Evolutionary conservation across 2,888 invertebrate genomes (phyloP).

Genomic region (Oegoconia quadripuncta): DNA sequence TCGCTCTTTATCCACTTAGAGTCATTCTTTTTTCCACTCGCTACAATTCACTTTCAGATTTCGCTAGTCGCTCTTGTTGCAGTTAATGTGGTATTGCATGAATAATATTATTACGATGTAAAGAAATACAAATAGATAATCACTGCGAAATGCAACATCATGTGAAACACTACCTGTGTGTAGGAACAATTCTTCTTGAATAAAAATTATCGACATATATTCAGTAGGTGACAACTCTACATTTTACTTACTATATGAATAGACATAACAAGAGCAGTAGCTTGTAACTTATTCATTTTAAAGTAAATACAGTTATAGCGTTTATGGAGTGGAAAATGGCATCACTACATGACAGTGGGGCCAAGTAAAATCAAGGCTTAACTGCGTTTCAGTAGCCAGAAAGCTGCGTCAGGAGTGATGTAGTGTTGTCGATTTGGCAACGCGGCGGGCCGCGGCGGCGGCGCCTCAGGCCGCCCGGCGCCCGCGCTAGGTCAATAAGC

Average conservation of each 20-base stretch:
- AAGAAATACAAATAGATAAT: not conserved
- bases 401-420: conserved; percentile 57
- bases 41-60: conserved; percentile 77
- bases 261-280: not conserved
- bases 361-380: conserved; percentile 51
- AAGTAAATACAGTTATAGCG: conserved; percentile 20
- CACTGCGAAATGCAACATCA: no score
- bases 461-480: conserved; percentile 52
- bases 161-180: no score
- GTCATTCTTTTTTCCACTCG: conserved; percentile 75
- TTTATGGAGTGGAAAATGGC: conserved; percentile 65
- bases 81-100: conserved; percentile 59
- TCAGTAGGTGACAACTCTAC: no score
- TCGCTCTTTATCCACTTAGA: conserved; percentile 77
- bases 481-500: conserved; percentile 46
- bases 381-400: conserved; percentile 60
- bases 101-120: conserved; percentile 41
- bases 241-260: no score
- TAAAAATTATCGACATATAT: no score
- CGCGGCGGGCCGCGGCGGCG: conserved; percentile 53
- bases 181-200: no score
- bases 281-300: no score
- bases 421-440: conserved; percentile 66
- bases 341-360: conserved; percentile 47
- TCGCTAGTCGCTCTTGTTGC: conserved; percentile 52